Evolutionary conservation across 2,888 invertebrate species (phyloP).

Genomic region (Ernsta delagoae): DNA sequence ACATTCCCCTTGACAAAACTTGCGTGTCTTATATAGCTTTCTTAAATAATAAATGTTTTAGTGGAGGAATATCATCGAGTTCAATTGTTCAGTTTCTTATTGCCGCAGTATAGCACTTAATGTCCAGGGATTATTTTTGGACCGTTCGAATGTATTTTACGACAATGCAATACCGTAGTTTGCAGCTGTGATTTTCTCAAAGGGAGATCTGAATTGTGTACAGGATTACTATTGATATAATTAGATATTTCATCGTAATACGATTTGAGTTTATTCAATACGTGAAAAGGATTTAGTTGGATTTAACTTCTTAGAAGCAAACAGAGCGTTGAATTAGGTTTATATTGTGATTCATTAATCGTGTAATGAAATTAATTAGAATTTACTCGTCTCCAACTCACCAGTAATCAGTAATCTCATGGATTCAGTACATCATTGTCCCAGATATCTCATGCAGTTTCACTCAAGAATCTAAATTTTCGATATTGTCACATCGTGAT

Average conservation of each 20-base stretch:
- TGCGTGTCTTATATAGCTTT: conserved; percentile 38
- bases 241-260: conserved; percentile 10
- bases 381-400: too few species aligned
- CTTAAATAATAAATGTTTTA: conserved; percentile 77
- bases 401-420: too few species aligned
- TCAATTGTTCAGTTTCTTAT: conserved; percentile 73
- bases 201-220: conserved; percentile 15
- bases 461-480: background rate
- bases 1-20: background rate
- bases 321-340: too few species aligned
- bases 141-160: conserved; percentile 38
- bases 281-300: background rate
- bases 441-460: background rate
- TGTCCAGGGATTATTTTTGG: conserved; percentile 54
- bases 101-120: conserved; percentile 57
- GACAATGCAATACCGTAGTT: conserved; percentile 27
- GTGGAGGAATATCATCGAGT: conserved; percentile 56
- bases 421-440: too few species aligned
- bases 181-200: conserved; percentile 34
- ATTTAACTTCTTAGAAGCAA: too few species aligned
- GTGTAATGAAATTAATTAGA: too few species aligned
- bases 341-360: too few species aligned
- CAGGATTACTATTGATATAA: conserved; percentile 17
- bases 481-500: background rate
- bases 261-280: background rate